Base-by-base conservation (phyloP, 2,888 invertebrate species). In the Eilema sororculum region DNA sequence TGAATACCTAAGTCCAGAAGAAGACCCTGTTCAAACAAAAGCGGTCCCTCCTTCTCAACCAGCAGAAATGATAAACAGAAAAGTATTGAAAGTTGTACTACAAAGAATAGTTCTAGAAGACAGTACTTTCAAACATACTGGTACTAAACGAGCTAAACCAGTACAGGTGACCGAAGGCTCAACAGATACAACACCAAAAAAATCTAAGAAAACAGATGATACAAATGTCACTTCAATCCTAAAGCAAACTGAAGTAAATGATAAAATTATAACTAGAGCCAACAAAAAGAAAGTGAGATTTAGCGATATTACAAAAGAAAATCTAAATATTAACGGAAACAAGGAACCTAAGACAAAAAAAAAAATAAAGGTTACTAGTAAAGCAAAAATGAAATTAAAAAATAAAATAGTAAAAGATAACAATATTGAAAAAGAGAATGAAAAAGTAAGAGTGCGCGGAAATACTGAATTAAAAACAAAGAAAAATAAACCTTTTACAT, bases 401-500 rank as follows among this genome's bases (percentile, higher is more conserved):
- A 52, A 58, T 6, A 16, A 65, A 56, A 13, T 16, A 8, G 46
- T 13, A 30, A 10, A 12, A 5, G 12, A 4, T 30, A 13, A 3
- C 8, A 65, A n/a, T 10, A 28, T 28, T 8, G 52, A 65, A 65
- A 52, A 22, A 22, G 20, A 16, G 24, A 52, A 22, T 3, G 20
- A 16, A 41, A 62, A 25, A 25, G 16, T 28, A 16, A 28, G 28
- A 28, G 5, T 28, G 5, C 28, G 28, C 3, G 52, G 52, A 9
- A 9, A n/a, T 52, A 52, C 1, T n/a, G 3, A 52, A 16, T 13
- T 16, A 52, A 52, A 52, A n/a, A 0, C 0, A n/a, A 52, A 52
- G n/a, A 52, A 52, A 52, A 20, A 52, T n/a, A 65, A 65, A 56
- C 64, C 64, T 0, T 65, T 65, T 22, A 56, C 30, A 16, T 65